Base-by-base conservation (phyloP, 2,888 invertebrate species). In the Heliconius erato region DNA sequence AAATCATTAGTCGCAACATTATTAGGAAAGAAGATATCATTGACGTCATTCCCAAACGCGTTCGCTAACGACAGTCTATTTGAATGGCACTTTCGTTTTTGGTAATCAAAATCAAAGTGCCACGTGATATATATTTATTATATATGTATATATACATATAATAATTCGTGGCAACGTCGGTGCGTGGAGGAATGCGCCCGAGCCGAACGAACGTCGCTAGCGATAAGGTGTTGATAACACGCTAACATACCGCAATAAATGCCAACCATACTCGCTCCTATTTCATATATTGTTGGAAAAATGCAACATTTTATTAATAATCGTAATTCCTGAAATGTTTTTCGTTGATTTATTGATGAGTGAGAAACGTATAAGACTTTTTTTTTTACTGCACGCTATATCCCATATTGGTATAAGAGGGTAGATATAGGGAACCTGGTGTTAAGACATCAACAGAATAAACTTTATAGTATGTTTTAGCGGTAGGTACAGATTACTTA, bases 191-290 rank as follows among this genome's bases (percentile, higher is more conserved):
- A 91, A 93, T 93, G 89, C 89, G 87, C 65, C 71, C 79, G 69
- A 71, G 71, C 40, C 74, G 87, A 85, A 87, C 91, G 91, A 93
- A 93, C 91, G 92, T 91, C 90, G 89, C 87, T 89, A 89, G 86
- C 87, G 89, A 89, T 88, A 89, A 82, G 79, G 79, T 86, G 81
- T 79, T 86, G 86, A 87, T 87, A 86, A 84, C 84, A 74, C 89
- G 83, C 83, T 85, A 85, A 83, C 87, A 86, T 86, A 85, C 82
- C 85, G 82, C 81, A 82, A 63, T 86, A 88, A 89, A 89, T 90
- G 86, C 68, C 77, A 35, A 44, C 44, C 59, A 32, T 77, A 74
- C 79, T 69, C 49, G 71, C 54, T 74, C 68, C 74, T 67, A 81
- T 81, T 71, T 68, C 28, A 54, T 54, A 77, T 32, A 77, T 77